Base-by-base conservation (phyloP, 1,140 invertebrate species). In the Aporrectodea caliginosa region DNA sequence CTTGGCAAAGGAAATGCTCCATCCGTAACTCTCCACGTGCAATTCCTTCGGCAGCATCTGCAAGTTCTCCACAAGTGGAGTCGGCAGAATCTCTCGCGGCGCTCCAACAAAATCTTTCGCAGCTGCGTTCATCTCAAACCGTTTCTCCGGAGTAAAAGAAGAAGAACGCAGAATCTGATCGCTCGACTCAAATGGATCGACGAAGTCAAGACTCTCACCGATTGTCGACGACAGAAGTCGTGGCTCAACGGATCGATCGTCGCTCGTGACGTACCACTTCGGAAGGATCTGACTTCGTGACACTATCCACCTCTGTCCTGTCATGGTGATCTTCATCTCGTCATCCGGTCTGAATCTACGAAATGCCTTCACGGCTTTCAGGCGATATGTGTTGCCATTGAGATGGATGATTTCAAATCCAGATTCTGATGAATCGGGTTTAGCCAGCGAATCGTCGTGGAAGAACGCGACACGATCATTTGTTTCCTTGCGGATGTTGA, bases 261-360 rank as follows among this genome's bases (percentile, higher is more conserved):
- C 6, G 35, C 35, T 76, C 2, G 75, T 35, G 22, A 76, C 75
- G 43, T 76, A 76, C 75, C 75, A 58, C 6, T 58, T 58, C 6
- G 43, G 43, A 58, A 58, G 6, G 43, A 58, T 58, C 43, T 6
- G 6, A 58, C 43, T 58, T 6, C 43, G 43, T 6, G 43, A 58
- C 6, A 58, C 43, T 6, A 58, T 58, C 43, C 43, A 58, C 43
- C 43, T 58, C 6, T 12, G 22, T 12, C 43, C 43, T 12, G 43
- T 58, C 6, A 58, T 6, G 6, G 22, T 22, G 6, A 58, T 58
- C 43, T 6, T 58, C 43, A 58, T 58, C 43, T 58, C 43, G 6
- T 58, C 43, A 6, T 22, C 43, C 6, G 43, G 43, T 12, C 6
- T 6, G 43, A 58, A 22, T 6, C 43, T 22, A 6, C 22, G 6